Evolutionary conservation across 2,888 invertebrate species (phyloP).

Genomic region (Dolichopus griseipennis): DNA sequence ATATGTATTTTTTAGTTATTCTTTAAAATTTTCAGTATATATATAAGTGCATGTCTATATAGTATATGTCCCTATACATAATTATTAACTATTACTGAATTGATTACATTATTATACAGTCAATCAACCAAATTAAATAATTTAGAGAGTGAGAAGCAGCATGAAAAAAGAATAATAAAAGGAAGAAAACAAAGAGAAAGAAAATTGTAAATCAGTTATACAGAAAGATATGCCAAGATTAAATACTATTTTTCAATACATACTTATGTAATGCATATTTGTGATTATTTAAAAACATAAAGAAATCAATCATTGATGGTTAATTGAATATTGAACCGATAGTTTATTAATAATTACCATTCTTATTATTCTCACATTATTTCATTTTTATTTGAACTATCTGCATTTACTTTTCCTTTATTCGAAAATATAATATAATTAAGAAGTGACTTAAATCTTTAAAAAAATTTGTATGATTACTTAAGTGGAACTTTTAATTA

Average conservation of each 20-base stretch:
- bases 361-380: too few species aligned
- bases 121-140: neutral
- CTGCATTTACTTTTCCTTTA: too few species aligned
- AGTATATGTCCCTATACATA: too few species aligned
- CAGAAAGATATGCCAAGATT: neutral
- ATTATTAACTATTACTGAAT: neutral
- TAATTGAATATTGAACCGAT: constrained; percentile 1
- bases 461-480: too few species aligned
- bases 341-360: constrained; percentile 6
- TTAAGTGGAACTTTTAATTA: too few species aligned
- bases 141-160: too few species aligned
- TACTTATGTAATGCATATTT: neutral
- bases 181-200: neutral
- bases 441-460: too few species aligned
- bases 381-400: too few species aligned
- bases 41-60: too few species aligned
- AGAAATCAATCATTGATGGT: neutral
- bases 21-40: neutral
- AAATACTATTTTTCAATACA: neutral
- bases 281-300: neutral
- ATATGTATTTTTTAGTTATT: neutral
- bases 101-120: neutral
- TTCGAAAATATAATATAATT: too few species aligned
- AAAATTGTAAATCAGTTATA: neutral
- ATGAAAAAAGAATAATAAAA: neutral